Percentiles rank a stretch among this genome's conserved stretches.
phyloP scores from a whole-genome alignment of 2,113 vertebrate species.

The Phyllopteryx taeniolatus region DNA sequence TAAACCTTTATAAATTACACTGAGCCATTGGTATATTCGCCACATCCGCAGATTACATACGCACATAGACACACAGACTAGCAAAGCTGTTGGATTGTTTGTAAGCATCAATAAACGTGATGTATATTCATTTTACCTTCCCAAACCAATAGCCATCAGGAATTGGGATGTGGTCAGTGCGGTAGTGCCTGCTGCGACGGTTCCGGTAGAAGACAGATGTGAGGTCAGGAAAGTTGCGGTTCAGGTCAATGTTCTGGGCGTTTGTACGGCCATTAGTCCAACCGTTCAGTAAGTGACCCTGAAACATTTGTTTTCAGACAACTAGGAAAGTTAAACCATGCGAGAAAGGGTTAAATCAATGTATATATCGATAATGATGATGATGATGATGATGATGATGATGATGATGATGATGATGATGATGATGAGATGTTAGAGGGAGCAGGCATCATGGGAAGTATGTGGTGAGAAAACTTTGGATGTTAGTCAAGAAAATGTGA shows the following conservation, averaged over 20 bases:
- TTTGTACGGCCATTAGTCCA: conserved; percentile 89
- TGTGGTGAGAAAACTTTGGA: conserved; percentile 16
- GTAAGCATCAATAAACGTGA: not conserved
- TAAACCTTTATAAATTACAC: not conserved
- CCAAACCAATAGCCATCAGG: conserved; percentile 92
- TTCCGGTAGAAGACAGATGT: conserved; percentile 85
- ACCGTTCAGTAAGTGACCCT: conserved; percentile 89
- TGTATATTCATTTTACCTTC: conserved; percentile 76
- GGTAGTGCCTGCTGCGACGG: conserved; percentile 73
- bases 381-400: not conserved
- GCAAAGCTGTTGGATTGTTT: not conserved
- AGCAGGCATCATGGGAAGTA: conserved; percentile 16
- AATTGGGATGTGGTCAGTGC: conserved; percentile 86
- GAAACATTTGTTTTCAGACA: conserved; percentile 44
- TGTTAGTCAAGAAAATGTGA: conserved; percentile 45
- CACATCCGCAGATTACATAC: not conserved
- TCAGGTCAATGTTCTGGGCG: conserved; percentile 90
- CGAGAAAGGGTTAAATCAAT: not conserved
- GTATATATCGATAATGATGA: not conserved
- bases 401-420: too few species aligned
- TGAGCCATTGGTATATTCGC: too few species aligned
- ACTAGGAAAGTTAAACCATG: conserved; percentile 10
- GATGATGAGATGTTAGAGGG: conserved; percentile 21
- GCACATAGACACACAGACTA: not conserved
- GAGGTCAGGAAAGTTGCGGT: conserved; percentile 96